A percentile compares a stretch with the other conserved stretches of the same genome.
These are phyloP conservation scores for Andricus quercusramuli DNA, from an alignment of 2,888 invertebrate species.

Conservation along the genomic window DNA sequence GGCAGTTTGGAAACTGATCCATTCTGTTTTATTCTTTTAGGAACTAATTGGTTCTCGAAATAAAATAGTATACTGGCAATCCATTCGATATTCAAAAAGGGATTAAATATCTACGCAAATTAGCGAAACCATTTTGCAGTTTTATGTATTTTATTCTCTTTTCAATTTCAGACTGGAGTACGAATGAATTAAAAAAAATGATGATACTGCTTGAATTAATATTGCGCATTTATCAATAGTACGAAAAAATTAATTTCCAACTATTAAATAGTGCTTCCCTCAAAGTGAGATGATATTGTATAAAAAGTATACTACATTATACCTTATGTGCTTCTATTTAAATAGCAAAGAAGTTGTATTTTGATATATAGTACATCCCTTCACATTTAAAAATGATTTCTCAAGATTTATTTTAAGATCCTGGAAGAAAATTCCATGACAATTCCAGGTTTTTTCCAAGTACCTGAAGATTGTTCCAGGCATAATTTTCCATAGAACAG, in stretches of 20 bases:
- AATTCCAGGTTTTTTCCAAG: too few species aligned
- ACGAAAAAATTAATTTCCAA: neutral
- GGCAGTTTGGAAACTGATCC: constrained; percentile 54
- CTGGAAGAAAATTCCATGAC: too few species aligned
- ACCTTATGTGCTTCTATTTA: too few species aligned
- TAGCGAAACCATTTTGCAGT: neutral
- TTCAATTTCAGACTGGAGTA: neutral
- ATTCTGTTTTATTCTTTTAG: constrained; percentile 52
- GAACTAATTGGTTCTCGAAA: constrained; percentile 47
- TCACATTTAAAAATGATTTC: too few species aligned
- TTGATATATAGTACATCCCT: too few species aligned
- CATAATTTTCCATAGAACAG: too few species aligned
- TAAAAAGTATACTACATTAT: too few species aligned
- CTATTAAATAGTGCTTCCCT: neutral
- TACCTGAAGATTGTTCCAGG: too few species aligned
- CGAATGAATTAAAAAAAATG: neutral
- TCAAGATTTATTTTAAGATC: too few species aligned
- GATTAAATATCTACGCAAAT: neutral
- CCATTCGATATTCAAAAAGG: neutral
- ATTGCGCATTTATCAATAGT: too few species aligned
- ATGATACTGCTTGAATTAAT: neutral
- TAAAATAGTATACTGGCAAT: neutral
- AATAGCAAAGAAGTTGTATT: too few species aligned
- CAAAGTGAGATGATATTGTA: neutral
- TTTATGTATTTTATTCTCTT: neutral